Evolutionary conservation across 2,888 invertebrate genomes (phyloP).

Genomic region (Netelia melanura): DNA sequence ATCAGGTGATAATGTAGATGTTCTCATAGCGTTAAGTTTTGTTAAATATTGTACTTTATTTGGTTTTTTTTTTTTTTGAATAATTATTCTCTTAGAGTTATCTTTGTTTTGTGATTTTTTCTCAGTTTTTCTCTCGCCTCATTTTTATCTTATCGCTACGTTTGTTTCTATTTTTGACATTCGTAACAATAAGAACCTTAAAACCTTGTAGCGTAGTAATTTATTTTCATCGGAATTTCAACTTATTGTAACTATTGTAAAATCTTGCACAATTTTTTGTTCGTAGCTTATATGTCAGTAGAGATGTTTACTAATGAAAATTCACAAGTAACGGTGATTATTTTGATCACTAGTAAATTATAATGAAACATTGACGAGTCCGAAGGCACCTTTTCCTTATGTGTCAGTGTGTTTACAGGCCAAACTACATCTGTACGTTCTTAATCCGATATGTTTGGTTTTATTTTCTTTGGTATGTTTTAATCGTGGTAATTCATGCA

Average conservation of each 20-base stretch:
- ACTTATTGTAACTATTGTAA: no score
- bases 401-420: constrained; percentile 6
- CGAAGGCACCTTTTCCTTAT: constrained; percentile 1
- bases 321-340: background rate
- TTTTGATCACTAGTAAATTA: background rate
- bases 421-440: constrained; percentile 35
- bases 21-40: background rate
- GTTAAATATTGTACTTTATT: constrained; percentile 36
- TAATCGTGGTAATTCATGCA: constrained; percentile 84
- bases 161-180: background rate
- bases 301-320: background rate
- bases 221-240: background rate
- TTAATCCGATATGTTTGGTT: constrained; percentile 58
- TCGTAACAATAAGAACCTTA: constrained; percentile 9
- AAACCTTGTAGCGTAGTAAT: constrained; percentile 15
- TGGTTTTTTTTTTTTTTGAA: constrained; percentile 50
- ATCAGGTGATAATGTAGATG: no score
- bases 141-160: background rate
- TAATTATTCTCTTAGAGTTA: constrained; percentile 59
- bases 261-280: background rate
- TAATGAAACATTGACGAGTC: background rate
- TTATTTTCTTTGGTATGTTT: constrained; percentile 80
- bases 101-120: constrained; percentile 43
- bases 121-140: background rate
- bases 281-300: constrained; percentile 9